Evolutionary conservation across 2,888 invertebrate species (phyloP).

Genomic region (Achlya flavicornis): DNA sequence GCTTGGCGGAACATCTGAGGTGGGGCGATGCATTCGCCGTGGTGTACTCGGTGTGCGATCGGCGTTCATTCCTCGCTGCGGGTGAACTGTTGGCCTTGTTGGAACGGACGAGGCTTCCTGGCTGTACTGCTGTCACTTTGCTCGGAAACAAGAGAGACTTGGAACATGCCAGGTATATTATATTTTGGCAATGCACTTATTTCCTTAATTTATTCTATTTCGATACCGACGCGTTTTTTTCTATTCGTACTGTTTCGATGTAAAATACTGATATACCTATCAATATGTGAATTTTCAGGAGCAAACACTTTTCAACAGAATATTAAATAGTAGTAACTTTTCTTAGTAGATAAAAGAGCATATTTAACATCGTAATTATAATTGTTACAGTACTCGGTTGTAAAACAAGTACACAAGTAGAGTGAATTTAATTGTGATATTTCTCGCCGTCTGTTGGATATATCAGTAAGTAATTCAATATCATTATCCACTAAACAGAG

Average conservation of each 20-base stretch:
- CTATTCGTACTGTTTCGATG: neutral
- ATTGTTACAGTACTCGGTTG: neutral
- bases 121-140: constrained; percentile 89
- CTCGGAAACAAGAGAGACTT: constrained; percentile 92
- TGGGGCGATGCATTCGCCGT: constrained; percentile 94
- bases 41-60: constrained; percentile 91
- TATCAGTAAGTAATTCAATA: neutral
- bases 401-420: neutral
- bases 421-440: neutral
- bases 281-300: no score
- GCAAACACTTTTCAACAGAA: neutral
- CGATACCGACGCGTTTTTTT: neutral
- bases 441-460: neutral
- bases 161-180: constrained; percentile 89
- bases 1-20: constrained; percentile 89
- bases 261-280: no score
- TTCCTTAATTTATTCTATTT: constrained; percentile 1
- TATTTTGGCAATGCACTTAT: constrained; percentile 1
- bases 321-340: no score
- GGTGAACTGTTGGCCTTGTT: constrained; percentile 88
- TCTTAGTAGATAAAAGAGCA: no score
- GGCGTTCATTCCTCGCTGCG: constrained; percentile 89
- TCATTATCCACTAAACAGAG: constrained; percentile 74
- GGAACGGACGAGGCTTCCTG: constrained; percentile 88
- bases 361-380: no score